Conservation (phyloP, 1,140 invertebrate genomes). For the Sarcophaga peregrina region DNA sequence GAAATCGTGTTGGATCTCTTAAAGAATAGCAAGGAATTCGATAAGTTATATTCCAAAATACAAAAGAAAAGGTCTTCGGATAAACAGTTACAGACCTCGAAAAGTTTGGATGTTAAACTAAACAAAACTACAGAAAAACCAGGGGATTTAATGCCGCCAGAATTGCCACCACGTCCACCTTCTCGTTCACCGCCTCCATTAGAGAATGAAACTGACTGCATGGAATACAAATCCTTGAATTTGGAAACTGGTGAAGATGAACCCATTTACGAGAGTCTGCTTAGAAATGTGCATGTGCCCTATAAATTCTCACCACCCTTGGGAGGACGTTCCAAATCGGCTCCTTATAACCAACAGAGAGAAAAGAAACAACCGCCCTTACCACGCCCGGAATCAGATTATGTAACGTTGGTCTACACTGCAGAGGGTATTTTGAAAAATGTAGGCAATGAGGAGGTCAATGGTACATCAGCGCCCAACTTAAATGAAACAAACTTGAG, state of each 20-base stretch:
- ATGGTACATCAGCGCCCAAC: background rate
- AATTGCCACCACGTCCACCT: conserved; percentile 54
- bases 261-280: conserved; percentile 62
- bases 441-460: conserved; percentile 50
- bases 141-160: conserved; percentile 11
- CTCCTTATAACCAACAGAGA: conserved; percentile 51
- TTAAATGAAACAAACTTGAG: background rate
- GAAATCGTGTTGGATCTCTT: conserved; percentile 83
- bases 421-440: conserved; percentile 57
- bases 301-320: conserved; percentile 64
- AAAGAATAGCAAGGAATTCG: conserved; percentile 86
- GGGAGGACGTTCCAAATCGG: conserved; percentile 57
- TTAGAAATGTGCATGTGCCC: conserved; percentile 65
- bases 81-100: conserved; percentile 23
- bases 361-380: conserved; percentile 47
- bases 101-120: conserved; percentile 40
- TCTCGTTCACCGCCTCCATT: conserved; percentile 57
- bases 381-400: conserved; percentile 62
- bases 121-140: conserved; percentile 11
- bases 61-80: conserved; percentile 68
- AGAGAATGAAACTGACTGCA: conserved; percentile 48
- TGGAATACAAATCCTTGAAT: background rate
- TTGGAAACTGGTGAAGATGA: conserved; percentile 46
- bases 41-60: conserved; percentile 79
- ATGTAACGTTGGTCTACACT: conserved; percentile 63